These are phyloP conservation scores for Ailuropoda melanoleuca DNA, from an alignment of 2,113 vertebrate genomes.

Conservation along the genomic window DNA sequence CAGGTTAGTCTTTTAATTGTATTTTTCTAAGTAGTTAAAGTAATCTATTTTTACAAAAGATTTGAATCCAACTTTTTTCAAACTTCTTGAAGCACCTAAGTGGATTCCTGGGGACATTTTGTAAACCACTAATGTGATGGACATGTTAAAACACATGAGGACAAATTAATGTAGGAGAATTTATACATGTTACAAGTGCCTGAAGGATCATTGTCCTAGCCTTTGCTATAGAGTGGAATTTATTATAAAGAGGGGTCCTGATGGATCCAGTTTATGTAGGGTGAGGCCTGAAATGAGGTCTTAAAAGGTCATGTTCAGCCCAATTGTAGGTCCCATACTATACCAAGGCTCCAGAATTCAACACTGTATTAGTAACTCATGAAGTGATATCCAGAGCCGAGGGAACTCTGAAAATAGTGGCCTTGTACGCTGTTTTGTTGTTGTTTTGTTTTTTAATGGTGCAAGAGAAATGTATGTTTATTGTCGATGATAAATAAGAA, in stretches of 20 bases:
- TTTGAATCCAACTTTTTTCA: background rate
- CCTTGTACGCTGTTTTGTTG: background rate
- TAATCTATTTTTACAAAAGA: background rate
- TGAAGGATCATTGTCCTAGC: background rate
- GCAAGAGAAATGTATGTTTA: background rate
- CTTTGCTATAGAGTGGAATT: background rate
- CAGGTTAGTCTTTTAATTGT: background rate
- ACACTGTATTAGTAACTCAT: accelerated
- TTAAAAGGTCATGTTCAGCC: background rate
- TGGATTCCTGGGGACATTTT: background rate
- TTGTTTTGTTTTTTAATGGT: background rate
- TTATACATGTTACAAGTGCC: background rate
- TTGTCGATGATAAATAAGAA: background rate
- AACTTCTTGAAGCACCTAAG: background rate
- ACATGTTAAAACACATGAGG: background rate
- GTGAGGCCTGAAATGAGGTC: background rate
- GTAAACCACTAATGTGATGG: background rate
- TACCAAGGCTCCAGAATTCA: background rate
- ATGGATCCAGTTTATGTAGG: background rate
- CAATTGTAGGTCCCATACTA: accelerated
- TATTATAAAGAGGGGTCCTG: background rate
- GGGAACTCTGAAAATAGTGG: background rate
- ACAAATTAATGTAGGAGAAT: background rate
- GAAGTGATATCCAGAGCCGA: background rate
- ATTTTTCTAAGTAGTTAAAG: background rate